Conservation (phyloP, 2,888 invertebrate species). For the Pimpla rufipes region DNA sequence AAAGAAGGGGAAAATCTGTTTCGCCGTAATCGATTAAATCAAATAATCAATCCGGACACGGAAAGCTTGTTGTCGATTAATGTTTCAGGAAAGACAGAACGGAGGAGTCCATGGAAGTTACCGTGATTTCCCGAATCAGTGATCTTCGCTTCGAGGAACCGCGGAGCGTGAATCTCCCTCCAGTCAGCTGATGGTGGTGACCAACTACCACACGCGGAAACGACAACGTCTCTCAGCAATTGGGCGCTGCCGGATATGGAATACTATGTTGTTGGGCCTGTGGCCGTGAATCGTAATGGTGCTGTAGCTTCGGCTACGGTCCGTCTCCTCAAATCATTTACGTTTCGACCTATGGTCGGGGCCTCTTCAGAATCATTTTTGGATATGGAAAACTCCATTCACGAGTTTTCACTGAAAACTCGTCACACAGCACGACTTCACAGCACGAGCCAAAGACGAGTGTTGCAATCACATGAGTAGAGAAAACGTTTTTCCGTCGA, state of each 20-base stretch:
- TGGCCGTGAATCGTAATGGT: too few species aligned
- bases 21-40: background rate
- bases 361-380: too few species aligned
- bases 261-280: too few species aligned
- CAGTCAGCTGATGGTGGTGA: constrained; percentile 47
- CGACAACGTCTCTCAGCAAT: constrained; percentile 34
- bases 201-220: constrained; percentile 60
- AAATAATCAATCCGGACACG: background rate
- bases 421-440: too few species aligned
- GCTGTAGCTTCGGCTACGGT: too few species aligned
- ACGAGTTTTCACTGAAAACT: too few species aligned
- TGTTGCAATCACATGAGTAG: too few species aligned
- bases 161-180: background rate
- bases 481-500: constrained; percentile 34
- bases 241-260: constrained; percentile 33
- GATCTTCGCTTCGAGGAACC: constrained; percentile 9
- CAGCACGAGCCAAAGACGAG: too few species aligned
- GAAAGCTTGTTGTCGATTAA: background rate
- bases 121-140: background rate
- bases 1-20: background rate
- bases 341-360: too few species aligned
- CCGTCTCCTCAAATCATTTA: too few species aligned
- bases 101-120: background rate
- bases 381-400: too few species aligned
- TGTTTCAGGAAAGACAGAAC: background rate